A percentile compares a stretch with the other conserved stretches of the same genome.
Evolutionary conservation across 2,888 invertebrate species (phyloP).

Genomic region (Drosophila mimica): DNA sequence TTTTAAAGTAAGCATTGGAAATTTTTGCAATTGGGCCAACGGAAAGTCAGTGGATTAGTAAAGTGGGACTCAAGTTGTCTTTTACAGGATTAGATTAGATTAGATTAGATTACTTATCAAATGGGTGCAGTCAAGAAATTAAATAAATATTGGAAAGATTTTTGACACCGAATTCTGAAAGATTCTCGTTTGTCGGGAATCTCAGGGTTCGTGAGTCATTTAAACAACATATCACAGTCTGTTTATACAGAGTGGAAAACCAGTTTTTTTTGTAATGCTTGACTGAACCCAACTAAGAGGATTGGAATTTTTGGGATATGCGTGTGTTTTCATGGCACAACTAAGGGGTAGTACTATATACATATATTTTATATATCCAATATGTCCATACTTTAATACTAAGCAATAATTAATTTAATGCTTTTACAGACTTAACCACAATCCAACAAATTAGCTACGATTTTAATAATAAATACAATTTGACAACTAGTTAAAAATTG

Average conservation of each 20-base stretch:
- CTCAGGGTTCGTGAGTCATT: constrained; percentile 34
- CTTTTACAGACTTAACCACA: constrained; percentile 57
- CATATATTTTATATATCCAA: constrained; percentile 6
- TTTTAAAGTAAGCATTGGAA: constrained; percentile 14
- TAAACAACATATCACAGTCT: constrained; percentile 47
- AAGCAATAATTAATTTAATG: constrained; percentile 24
- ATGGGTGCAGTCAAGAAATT: constrained; percentile 30
- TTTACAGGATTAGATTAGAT: constrained; percentile 14
- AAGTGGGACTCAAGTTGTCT: not conserved
- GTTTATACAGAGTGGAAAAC: constrained; percentile 36
- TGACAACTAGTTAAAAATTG: constrained; percentile 35
- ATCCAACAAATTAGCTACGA: constrained; percentile 37
- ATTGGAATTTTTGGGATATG: constrained; percentile 52
- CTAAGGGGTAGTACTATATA: constrained; percentile 16
- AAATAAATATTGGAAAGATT: not conserved
- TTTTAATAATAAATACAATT: constrained; percentile 27
- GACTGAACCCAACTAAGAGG: constrained; percentile 25
- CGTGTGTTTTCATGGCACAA: constrained; percentile 17
- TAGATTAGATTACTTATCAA: constrained; percentile 13
- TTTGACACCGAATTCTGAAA: not conserved
- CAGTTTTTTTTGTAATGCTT: constrained; percentile 23
- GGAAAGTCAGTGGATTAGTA: constrained; percentile 43
- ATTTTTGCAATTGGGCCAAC: constrained; percentile 16
- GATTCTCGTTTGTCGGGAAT: constrained; percentile 39
- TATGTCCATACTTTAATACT: constrained; percentile 4